Percentiles rank a stretch among this genome's conserved stretches.
phyloP scores from a whole-genome alignment of 2,113 vertebrate genomes.

The Lasiurus cinereus region DNA sequence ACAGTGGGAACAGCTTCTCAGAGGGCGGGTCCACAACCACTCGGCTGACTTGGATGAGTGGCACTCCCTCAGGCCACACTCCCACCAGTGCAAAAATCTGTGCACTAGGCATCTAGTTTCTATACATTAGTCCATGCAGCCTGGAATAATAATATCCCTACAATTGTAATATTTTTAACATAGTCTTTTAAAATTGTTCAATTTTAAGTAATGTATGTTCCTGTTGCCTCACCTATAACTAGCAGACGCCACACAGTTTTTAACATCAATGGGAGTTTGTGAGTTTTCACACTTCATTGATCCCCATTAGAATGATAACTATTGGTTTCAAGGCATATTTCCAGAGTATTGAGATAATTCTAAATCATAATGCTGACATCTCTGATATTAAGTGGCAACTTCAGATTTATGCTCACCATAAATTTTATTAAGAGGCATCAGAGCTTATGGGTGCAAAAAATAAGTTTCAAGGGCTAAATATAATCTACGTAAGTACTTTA shows the following conservation, averaged over 20 bases:
- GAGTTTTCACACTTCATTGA: conserved; percentile 35
- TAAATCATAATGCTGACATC: conserved; percentile 2
- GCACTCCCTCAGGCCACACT: too few relatives aligned
- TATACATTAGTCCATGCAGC: background rate
- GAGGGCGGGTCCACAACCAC: too few relatives aligned
- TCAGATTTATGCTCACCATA: background rate
- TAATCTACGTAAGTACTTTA: background rate
- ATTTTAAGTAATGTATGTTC: background rate
- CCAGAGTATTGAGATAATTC: background rate
- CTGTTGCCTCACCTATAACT: background rate
- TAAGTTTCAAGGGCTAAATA: background rate
- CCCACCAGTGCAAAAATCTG: too few relatives aligned
- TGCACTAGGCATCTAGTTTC: background rate
- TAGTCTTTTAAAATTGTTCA: background rate
- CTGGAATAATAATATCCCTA: background rate
- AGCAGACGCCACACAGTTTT: background rate
- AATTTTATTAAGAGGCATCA: background rate
- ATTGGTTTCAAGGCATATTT: conserved; percentile 1
- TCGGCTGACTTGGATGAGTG: too few relatives aligned
- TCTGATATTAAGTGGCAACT: conserved; percentile 32
- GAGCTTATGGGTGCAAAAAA: background rate
- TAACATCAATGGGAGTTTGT: conserved; percentile 3
- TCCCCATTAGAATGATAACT: conserved; percentile 8
- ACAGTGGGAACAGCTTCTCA: too few relatives aligned
- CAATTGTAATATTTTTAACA: background rate